These are phyloP conservation scores for Troilus luridus DNA, from an alignment of 2,888 invertebrate species.

Conservation along the genomic window DNA sequence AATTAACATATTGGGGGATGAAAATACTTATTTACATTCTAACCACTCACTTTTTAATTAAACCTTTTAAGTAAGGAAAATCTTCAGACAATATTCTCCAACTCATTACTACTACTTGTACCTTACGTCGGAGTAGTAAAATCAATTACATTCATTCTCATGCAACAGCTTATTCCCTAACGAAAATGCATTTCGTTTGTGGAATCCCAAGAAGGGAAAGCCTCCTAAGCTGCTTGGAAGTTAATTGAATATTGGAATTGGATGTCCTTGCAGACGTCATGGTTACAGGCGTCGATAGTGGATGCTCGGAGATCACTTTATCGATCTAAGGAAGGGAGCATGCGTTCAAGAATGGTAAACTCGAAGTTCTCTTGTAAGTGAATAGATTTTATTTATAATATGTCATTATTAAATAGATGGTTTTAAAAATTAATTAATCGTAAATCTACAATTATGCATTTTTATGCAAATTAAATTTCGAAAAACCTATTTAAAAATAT, in stretches of 20 bases:
- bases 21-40: too few species aligned
- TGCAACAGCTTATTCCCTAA: neutral
- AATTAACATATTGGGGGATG: too few species aligned
- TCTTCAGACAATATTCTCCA: neutral
- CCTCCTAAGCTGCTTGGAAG: neutral
- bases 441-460: neutral
- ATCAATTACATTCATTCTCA: neutral
- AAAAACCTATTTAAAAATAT: neutral
- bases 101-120: neutral
- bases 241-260: conserved; percentile 31
- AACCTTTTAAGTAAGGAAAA: neutral
- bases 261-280: conserved; percentile 39
- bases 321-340: conserved; percentile 19
- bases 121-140: neutral
- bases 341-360: neutral
- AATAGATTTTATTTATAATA: neutral
- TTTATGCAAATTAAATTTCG: neutral
- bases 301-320: conserved; percentile 16
- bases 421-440: neutral
- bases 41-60: neutral
- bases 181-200: neutral
- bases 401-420: neutral
- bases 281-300: conserved; percentile 32
- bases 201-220: neutral
- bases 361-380: neutral